Base-by-base conservation (phyloP, 2,888 invertebrate genomes). In the Antheraea yamamai region DNA sequence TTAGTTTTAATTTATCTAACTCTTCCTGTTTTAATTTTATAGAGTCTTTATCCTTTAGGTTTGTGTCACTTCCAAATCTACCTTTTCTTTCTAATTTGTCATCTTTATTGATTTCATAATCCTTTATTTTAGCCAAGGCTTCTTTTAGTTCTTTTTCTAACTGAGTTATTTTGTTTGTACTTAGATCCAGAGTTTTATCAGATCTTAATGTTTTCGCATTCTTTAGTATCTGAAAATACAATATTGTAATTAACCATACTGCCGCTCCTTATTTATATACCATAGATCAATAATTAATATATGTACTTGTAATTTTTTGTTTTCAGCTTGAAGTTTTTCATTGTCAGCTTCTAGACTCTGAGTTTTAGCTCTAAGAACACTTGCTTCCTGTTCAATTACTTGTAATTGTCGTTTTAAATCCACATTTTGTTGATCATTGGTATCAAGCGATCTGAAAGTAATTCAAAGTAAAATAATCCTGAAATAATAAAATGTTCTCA, bases 311-410 rank as follows among this genome's bases (percentile, higher is more conserved):
- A 97, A 87, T 78, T 96, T 96, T 83, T 97, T 97, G 84, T 97
- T 97, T 89, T 98, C 97, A 72, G 96, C 95, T 76, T 94, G 92
- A 74, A 98, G 87, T 88, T 96, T 97, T 79, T 98, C 97, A 85
- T 97, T 97, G 85, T 98, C 97, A 58, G 91, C 91, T 91, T 98
- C 97, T 39, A 98, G 89, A 55, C 94, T 95, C 84, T 96, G 96
- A 26, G 96, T 96, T 90, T 97, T 97, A 51, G 95, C 94, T 79
- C 97, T 94, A 74, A 97, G 91, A 73, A 97, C 96, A 74, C 94
- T 94, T 4, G 97, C 96, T 91, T 98, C 98, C 89, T 97, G 97
- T 88, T 97, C 97, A 74, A 97, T 96, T 1, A 97, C 95, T 91
- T 97, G 97, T 71, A 98, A 91, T 88, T 98, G 97, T 75, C 97